Evolutionary conservation across 2,888 invertebrate species (phyloP), one percentile per base, ranked within the genome.

Genomic region (Argynnis bischoffii): DNA sequence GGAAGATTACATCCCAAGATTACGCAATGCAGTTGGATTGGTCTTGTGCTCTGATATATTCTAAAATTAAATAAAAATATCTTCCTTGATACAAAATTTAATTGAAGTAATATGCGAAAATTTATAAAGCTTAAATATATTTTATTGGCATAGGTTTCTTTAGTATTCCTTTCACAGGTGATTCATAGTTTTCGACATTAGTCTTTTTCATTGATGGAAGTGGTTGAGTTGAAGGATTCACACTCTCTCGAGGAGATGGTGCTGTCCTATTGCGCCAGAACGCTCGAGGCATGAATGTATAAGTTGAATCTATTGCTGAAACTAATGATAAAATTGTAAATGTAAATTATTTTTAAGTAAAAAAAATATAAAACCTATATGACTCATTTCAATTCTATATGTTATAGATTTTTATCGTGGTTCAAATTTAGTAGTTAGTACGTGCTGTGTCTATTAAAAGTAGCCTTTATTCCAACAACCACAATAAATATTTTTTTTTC

Each of bases 61-160:
- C 26, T 26, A 26, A 26, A 4, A 26, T 26, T 26, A 41, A 41
- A 41, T 41, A 41, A 41, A 41, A 41, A 11, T 11, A 41, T 2
- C 8, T 41, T 41, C 8, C 11, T 41, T 11, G 35, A 41, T 11
- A 41, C 2, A 11, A 41, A 41, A 41, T 41, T 41, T 41, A 11
- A 41, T 41, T 41, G 1, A 2, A 41, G 2, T 11, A 41, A 41
- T 41, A 41, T 41, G 11, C 46, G 21, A 48, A 60, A 26, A 15
- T 51, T 55, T 50, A 50, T 61, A 60, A 55, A 3, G 21, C 71
- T 68, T 78, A 89, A 77, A 92, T 86, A 79, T 88, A 92, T 81
- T 89, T 92, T 77, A 92, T 85, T 6, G 92, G 92, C 92, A 92
- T 92, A 0, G 92, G 90, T 79, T 90, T 92, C 72, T 92, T 92